These are phyloP conservation scores for Amphipoea oculea DNA, from an alignment of 2,888 invertebrate species.

Conservation along the genomic window DNA sequence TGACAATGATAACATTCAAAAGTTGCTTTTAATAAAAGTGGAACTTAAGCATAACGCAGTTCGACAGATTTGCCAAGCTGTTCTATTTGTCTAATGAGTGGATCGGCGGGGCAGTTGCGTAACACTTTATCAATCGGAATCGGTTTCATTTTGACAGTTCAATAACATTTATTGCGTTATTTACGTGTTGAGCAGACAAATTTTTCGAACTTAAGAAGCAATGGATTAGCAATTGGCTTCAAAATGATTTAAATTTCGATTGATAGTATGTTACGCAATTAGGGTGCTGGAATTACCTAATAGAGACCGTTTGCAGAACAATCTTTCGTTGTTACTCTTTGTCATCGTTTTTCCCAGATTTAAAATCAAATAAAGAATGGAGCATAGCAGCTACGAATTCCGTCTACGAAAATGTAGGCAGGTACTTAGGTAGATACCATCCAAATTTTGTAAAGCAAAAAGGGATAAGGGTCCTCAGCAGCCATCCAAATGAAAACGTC, in stretches of 20 bases:
- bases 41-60: neutral
- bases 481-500: conserved; percentile 54
- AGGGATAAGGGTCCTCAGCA: conserved; percentile 52
- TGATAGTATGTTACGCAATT: no score
- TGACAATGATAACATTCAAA: neutral
- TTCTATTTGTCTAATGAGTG: no score
- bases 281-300: no score
- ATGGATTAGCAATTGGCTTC: no score
- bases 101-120: no score
- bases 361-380: conserved; percentile 10
- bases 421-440: neutral
- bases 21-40: neutral
- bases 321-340: neutral
- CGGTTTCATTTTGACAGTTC: no score
- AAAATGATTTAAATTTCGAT: no score
- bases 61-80: neutral
- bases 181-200: no score
- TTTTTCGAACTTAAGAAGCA: no score
- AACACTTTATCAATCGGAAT: no score
- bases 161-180: no score
- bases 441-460: conserved; percentile 45
- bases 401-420: conserved; percentile 27
- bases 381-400: conserved; percentile 22
- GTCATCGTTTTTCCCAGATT: neutral
- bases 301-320: neutral